Conservation (phyloP, 2,888 invertebrate species). For the Volucella inflata region DNA sequence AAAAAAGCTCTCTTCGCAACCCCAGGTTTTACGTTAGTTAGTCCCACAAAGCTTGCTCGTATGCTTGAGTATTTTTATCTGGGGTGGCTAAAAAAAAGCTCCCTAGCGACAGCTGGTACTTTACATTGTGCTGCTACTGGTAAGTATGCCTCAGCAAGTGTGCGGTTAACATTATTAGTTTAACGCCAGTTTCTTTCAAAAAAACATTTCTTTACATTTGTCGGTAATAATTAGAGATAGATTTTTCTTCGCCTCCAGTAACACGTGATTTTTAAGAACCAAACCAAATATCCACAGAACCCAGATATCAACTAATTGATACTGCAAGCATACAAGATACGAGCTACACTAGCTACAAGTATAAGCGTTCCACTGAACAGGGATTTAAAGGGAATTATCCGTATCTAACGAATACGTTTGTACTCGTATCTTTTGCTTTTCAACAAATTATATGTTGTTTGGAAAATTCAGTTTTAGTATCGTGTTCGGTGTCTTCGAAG, state of each 20-base stretch:
- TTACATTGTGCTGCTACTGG: neutral
- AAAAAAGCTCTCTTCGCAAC: conserved; percentile 44
- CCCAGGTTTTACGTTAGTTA: conserved; percentile 48
- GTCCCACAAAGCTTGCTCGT: conserved; percentile 35
- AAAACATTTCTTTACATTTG: conserved; percentile 67
- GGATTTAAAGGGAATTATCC: conserved; percentile 18
- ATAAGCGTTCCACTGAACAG: neutral
- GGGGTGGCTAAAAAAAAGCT: conserved; percentile 65
- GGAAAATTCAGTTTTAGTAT: conserved; percentile 16
- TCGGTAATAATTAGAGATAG: conserved; percentile 40
- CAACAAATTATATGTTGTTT: conserved; percentile 22
- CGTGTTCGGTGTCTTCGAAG: conserved; percentile 24
- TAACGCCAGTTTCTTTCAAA: conserved; percentile 71
- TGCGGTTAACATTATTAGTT: conserved; percentile 73
- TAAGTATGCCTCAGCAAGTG: conserved; percentile 55
- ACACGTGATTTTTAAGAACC: conserved; percentile 38
- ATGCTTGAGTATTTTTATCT: conserved; percentile 57
- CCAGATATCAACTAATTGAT: conserved; percentile 2
- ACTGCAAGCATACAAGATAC: neutral
- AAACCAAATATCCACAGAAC: conserved; percentile 10
- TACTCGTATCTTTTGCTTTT: neutral
- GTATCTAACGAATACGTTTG: too few relatives aligned
- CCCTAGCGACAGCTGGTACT: conserved; percentile 51
- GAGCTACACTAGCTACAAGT: too few relatives aligned
- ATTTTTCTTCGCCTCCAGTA: conserved; percentile 7